Conservation (phyloP, 2,888 invertebrate species). For the Polyommatus icarus region DNA sequence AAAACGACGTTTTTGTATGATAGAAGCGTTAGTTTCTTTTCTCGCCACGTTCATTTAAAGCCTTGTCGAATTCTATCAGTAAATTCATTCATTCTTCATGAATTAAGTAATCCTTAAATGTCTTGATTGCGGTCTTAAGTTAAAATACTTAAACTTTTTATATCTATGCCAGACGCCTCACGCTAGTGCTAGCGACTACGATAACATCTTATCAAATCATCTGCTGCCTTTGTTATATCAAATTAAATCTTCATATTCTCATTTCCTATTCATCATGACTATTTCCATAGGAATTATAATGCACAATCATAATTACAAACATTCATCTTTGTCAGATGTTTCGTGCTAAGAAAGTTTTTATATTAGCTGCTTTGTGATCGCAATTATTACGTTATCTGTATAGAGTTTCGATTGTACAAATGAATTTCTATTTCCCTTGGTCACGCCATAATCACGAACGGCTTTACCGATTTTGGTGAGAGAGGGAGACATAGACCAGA, state of each 20-base stretch:
- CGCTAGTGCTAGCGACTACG: not conserved
- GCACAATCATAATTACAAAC: not conserved
- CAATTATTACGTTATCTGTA: too few relatives aligned
- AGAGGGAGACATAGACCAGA: too few relatives aligned
- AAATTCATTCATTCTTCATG: too few relatives aligned
- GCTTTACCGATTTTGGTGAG: too few relatives aligned
- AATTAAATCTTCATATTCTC: constrained; percentile 2
- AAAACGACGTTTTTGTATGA: too few relatives aligned
- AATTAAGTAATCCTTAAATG: not conserved
- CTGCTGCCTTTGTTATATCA: not conserved
- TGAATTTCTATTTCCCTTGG: too few relatives aligned
- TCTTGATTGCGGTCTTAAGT: not conserved
- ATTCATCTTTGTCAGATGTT: not conserved
- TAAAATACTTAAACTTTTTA: not conserved
- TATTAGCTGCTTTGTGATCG: not conserved
- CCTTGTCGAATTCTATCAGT: too few relatives aligned
- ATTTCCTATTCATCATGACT: constrained; percentile 6
- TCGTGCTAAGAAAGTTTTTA: not conserved
- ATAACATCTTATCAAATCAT: not conserved
- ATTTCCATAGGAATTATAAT: not conserved
- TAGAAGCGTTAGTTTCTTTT: too few relatives aligned
- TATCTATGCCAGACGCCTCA: not conserved
- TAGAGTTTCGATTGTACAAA: too few relatives aligned
- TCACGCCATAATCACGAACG: too few relatives aligned
- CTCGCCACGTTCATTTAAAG: too few relatives aligned